Base-by-base conservation (phyloP, 2,888 invertebrate genomes). In the Anagyrus pseudococci region DNA sequence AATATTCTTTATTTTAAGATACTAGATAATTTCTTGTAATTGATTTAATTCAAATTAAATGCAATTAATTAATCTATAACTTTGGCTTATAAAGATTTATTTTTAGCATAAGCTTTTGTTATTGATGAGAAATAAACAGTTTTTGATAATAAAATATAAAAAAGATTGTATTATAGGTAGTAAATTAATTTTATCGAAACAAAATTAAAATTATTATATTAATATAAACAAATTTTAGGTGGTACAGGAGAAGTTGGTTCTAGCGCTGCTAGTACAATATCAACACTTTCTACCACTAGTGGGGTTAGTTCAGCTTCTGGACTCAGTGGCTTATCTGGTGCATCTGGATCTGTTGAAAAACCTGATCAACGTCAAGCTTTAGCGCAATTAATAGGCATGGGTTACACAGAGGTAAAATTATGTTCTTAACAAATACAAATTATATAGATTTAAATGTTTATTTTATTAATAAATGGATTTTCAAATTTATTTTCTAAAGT, bases 221-320 rank as follows among this genome's bases (percentile, higher is more conserved):
- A 53, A 58, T 23, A n/a, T n/a, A n/a, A n/a, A n/a, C n/a, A n/a
- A n/a, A n/a, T n/a, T n/a, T 1, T 22, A 71, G 70, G 83, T 75
- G 83, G 83, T 71, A 82, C 84, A 4, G 87, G 87, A 72, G 87
- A 89, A 52, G 86, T 87, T 43, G 88, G 88, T 70, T 89, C 89
- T 1, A 90, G 90, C 70, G 90, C 90, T 37, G 90, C 90, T 58
- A 90, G 90, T 81, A 90, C 90, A 55, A 90, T 90, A 73, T 86
- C 86, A 58, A 87, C 84, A 52, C 81, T 86, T 68, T 87, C 86
- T 3, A 86, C 86, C 19, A 87, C 87, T 2, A 86, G 86, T 70
- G 87, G 87, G 43, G 84, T 86, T 53, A 85, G 86, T 72, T 86
- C 86, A 26, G 82, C 86, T 26, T 86, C 86, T 62, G 85, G 86